These are phyloP conservation scores for Coregonus suidteri DNA, from an alignment of 2,797 vertebrate species.

Conservation along the genomic window DNA sequence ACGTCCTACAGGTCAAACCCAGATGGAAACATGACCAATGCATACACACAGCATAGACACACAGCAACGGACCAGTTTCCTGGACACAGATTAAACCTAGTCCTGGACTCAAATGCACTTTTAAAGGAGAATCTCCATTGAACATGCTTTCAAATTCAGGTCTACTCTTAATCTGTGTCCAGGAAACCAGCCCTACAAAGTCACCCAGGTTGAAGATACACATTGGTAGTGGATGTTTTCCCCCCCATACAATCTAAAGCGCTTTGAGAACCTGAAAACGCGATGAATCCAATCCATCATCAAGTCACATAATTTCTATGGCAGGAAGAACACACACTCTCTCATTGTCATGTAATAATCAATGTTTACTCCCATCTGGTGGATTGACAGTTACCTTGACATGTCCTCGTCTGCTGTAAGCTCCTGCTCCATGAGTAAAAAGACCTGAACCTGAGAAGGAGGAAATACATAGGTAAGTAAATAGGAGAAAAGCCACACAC, in stretches of 20 bases:
- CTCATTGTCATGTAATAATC: not conserved
- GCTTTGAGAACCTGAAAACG: not conserved
- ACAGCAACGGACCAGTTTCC: not conserved
- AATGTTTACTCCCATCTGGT: not conserved
- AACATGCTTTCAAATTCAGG: no score
- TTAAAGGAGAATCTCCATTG: no score
- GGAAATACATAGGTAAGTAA: not conserved
- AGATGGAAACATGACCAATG: not conserved
- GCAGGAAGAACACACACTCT: not conserved
- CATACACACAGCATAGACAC: not conserved
- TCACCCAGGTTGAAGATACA: no score
- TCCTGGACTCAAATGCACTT: no score
- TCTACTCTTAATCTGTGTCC: no score
- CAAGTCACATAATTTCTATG: not conserved
- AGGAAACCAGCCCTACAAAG: no score
- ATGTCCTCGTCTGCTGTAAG: constrained; percentile 98
- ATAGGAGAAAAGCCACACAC: not conserved
- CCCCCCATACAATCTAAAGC: not conserved
- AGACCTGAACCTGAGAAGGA: constrained; percentile 90
- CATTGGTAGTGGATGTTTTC: no score
- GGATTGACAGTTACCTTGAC: constrained; percentile 79
- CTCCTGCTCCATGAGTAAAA: constrained; percentile 98
- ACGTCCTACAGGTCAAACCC: constrained; percentile 78
- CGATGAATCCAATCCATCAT: not conserved
- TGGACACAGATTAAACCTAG: no score